A percentile compares a stretch with the other conserved stretches of the same genome.
phyloP scores from a whole-genome alignment of 2,113 vertebrate genomes.

The Poecilia latipinna region DNA sequence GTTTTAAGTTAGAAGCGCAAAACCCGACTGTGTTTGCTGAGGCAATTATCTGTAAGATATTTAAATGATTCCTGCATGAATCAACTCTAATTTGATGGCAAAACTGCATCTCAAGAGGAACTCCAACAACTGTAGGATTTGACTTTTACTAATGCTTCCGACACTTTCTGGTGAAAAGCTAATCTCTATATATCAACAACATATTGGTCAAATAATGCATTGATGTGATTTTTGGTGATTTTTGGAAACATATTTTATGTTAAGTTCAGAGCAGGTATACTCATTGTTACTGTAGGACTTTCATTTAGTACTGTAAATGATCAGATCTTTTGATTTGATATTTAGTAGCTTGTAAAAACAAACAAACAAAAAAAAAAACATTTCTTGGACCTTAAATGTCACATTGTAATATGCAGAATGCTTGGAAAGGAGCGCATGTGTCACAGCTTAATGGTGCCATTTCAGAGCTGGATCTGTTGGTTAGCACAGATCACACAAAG shows the following conservation, averaged over 20 bases:
- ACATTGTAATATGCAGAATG: not conserved
- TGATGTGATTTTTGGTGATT: not conserved
- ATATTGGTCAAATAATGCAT: conserved; percentile 5
- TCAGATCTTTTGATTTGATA: conserved; percentile 16
- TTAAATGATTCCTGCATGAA: not conserved
- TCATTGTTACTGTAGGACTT: conserved; percentile 6
- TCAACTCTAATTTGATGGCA: not conserved
- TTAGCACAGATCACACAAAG: not conserved
- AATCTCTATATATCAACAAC: not conserved
- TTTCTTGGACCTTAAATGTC: not conserved
- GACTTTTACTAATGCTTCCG: not conserved
- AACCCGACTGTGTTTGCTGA: not conserved
- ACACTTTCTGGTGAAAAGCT: not conserved
- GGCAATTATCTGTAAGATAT: not conserved
- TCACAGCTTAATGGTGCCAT: not conserved
- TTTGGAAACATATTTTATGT: not conserved
- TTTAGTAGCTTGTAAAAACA: conserved; percentile 19
- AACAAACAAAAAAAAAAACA: not conserved
- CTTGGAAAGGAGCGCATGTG: not conserved
- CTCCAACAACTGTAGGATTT: not conserved
- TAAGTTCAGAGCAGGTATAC: conserved; percentile 2
- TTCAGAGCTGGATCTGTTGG: not conserved
- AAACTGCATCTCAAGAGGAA: not conserved
- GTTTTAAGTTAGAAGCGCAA: not conserved
- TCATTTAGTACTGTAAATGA: conserved; percentile 47